phyloP scores from a whole-genome alignment of 2,888 invertebrate species.

The Aquatica leii region DNA sequence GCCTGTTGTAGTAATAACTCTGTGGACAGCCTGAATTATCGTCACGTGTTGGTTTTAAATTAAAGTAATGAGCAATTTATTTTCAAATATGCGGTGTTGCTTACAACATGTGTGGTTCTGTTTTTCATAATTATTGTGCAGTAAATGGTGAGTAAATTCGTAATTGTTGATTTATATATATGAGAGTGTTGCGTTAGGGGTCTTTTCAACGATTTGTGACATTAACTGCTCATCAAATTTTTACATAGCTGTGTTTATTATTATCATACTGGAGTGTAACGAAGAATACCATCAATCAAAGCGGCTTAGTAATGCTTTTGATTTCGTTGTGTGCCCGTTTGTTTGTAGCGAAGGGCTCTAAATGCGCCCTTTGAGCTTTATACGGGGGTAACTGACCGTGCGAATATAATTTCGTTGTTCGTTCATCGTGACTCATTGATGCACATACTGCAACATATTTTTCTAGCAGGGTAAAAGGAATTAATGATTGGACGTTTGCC shows the following conservation, averaged over 20 bases:
- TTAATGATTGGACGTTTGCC: conserved; percentile 41
- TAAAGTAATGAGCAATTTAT: not conserved
- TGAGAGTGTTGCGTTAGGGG: not conserved
- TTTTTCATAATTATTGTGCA: not conserved
- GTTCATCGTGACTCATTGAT: conserved; percentile 45
- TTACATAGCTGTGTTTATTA: conserved; percentile 2
- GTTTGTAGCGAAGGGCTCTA: conserved; percentile 31
- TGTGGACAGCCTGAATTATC: not conserved
- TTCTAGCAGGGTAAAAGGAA: conserved; percentile 23
- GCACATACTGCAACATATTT: conserved; percentile 30
- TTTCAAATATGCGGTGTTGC: not conserved
- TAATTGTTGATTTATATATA: not conserved
- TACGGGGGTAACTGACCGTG: conserved; percentile 57
- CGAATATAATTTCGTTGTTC: conserved; percentile 55
- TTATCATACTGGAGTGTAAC: conserved; percentile 20
- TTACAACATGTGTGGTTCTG: too few relatives aligned
- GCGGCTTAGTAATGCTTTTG: conserved; percentile 39
- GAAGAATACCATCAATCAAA: conserved; percentile 41
- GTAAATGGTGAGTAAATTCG: not conserved
- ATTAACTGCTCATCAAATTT: not conserved
- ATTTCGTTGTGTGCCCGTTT: conserved; percentile 33
- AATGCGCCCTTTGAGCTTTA: conserved; percentile 47
- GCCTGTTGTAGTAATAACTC: not conserved
- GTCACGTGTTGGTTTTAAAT: not conserved
- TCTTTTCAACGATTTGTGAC: not conserved